Base-by-base conservation (phyloP, 2,888 invertebrate genomes). In the Chymomyza amoena region DNA sequence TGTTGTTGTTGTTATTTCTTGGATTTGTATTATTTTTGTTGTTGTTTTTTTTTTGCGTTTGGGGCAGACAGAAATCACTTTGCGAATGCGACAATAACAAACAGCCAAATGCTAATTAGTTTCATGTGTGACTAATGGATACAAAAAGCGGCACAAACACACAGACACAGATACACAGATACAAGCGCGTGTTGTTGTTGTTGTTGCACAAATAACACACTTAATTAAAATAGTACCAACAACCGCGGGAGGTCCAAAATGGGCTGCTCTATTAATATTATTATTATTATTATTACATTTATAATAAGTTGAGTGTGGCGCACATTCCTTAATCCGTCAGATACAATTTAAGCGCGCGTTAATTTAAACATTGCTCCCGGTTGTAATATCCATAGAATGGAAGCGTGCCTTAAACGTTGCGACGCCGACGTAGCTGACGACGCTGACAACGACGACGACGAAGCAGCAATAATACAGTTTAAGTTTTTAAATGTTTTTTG, bases 1-100 rank as follows among this genome's bases (percentile, higher is more conserved):
- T 39, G 54, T 54, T 54, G 16, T 6, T 54, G 54, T 54, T 16
- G 18, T 54, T 28, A 2, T 28, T 59, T 9, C 20, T 59, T 32
- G 32, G 32, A 32, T 32, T 32, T 32, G 32, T 32, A 3, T 32
- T 32, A 32, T 20, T 2, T 18, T 28, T 15, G 15, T 15, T 59
- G n/a, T 59, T 59, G 28, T 28, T 18, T 9, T 59, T 25, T 25
- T 59, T 45, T 16, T 50, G 39, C 20, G 39, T 36, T 51, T 39
- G 70, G 81, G 77, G 78, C 75, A 85, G 86, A 79, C 82, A 87
- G 79, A 86, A 85, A 89, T 84, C 66, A 61, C 84, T 78, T 84
- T 85, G 88, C 84, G 83, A 89, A 89, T 85, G 86, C 84, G 88
- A 87, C 89, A 89, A 85, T 87, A 84, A 85, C 89, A 89, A 80